phyloP scores from a whole-genome alignment of 2,113 vertebrate species.

The Plestiodon gilberti region DNA sequence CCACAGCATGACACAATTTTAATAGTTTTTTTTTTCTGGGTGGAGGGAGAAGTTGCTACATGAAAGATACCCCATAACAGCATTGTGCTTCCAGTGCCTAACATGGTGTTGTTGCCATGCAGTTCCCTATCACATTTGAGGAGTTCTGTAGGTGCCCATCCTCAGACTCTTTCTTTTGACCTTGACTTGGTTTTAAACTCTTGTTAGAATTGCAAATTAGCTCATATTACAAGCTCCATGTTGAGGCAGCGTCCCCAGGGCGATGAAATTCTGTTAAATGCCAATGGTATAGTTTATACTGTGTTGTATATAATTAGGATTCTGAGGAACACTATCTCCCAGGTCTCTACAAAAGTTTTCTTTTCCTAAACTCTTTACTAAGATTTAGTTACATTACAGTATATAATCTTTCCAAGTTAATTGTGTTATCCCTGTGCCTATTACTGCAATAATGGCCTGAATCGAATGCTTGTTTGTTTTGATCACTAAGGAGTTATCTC shows the following conservation, averaged over 20 bases:
- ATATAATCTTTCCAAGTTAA: neutral
- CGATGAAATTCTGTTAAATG: conserved; percentile 58
- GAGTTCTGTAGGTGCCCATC: conserved; percentile 24
- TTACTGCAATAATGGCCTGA: neutral
- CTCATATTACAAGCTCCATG: conserved; percentile 47
- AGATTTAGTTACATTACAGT: conserved; percentile 27
- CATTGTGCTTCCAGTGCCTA: neutral
- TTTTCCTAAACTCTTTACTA: neutral
- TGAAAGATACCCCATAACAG: neutral
- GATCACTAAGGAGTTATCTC: conserved; percentile 5
- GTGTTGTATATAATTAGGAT: conserved; percentile 55
- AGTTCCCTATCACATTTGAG: conserved; percentile 40
- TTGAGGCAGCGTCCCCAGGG: conserved; percentile 37
- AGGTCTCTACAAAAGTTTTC: conserved; percentile 22
- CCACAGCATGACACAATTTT: neutral
- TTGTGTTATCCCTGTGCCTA: conserved; percentile 5
- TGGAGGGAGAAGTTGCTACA: neutral
- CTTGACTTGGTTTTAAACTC: conserved; percentile 41
- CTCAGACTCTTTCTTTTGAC: conserved; percentile 48
- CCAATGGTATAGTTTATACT: conserved; percentile 47
- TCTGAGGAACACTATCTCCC: conserved; percentile 14
- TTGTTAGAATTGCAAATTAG: conserved; percentile 60
- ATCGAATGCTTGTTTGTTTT: conserved; percentile 15
- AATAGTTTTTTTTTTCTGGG: too few relatives aligned
- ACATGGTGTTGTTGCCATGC: conserved; percentile 1